Percentiles rank a stretch among this genome's conserved stretches.
Evolutionary conservation across 2,888 invertebrate species (phyloP).

Genomic region (Meta bourneti): DNA sequence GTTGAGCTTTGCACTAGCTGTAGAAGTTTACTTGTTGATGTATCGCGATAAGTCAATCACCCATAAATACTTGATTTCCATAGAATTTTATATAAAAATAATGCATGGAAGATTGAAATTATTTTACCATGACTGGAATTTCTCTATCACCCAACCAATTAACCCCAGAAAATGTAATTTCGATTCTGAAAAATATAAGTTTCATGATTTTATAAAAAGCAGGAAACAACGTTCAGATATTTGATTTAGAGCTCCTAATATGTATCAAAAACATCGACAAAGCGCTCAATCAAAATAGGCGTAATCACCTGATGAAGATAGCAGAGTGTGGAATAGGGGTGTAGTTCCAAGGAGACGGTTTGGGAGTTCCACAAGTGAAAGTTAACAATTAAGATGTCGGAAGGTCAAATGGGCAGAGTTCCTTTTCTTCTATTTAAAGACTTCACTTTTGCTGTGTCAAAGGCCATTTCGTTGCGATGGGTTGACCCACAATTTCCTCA

Average conservation of each 20-base stretch:
- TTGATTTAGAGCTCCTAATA: background rate
- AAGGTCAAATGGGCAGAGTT: constrained; percentile 68
- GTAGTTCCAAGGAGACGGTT: background rate
- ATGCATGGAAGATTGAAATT: too few species aligned
- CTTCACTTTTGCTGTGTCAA: constrained; percentile 10
- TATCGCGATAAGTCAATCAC: too few species aligned
- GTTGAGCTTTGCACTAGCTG: too few species aligned
- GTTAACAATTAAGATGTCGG: constrained; percentile 35
- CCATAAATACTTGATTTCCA: too few species aligned
- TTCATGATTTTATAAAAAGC: background rate
- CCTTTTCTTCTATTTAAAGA: constrained; percentile 44
- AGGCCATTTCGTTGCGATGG: constrained; percentile 23
- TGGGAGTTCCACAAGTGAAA: constrained; percentile 30
- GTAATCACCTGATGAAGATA: background rate
- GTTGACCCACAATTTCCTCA: constrained; percentile 49
- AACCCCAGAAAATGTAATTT: too few species aligned
- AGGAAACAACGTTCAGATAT: background rate
- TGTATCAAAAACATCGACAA: background rate
- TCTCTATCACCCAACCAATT: too few species aligned
- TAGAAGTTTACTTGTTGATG: too few species aligned
- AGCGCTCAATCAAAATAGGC: background rate
- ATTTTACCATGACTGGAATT: too few species aligned
- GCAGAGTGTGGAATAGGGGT: background rate
- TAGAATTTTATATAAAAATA: too few species aligned
- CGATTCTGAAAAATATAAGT: background rate